Conservation (phyloP, 2,797 vertebrate genomes). For the Petrocephalus schoutedeni region DNA sequence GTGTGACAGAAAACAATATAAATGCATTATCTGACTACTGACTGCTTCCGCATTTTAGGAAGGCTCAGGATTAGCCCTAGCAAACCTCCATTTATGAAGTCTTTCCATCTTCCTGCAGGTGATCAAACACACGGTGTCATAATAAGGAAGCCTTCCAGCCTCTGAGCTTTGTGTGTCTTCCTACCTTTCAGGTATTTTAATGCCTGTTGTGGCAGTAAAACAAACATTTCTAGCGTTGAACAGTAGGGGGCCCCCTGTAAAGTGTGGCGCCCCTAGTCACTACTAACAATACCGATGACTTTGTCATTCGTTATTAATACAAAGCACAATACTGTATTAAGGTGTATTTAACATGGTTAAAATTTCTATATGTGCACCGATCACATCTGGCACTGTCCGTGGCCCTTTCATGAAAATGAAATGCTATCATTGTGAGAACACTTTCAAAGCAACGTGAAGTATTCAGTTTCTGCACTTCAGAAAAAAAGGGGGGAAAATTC, state of each 20-base stretch:
- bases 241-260: background rate
- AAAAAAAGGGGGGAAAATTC: constrained; percentile 27
- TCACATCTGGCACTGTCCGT: background rate
- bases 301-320: background rate
- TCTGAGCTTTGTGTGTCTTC: background rate
- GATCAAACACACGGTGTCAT: background rate
- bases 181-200: background rate
- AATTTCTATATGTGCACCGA: constrained; percentile 2
- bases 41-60: background rate
- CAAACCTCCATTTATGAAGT: background rate
- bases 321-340: background rate
- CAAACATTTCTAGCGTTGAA: background rate
- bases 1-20: background rate
- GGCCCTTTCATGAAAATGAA: constrained; percentile 29
- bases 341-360: constrained; percentile 15
- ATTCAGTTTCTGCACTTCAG: constrained; percentile 35
- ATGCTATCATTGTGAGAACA: constrained; percentile 44
- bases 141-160: background rate
- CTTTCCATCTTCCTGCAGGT: background rate
- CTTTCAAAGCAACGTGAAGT: constrained; percentile 14
- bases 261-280: background rate
- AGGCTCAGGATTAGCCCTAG: background rate
- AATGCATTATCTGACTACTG: background rate
- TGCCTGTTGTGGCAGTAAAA: background rate
- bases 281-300: background rate